A percentile compares a stretch with the other conserved stretches of the same genome.
Conservation (phyloP, 2,888 invertebrate genomes). For the Anthoptus insignis region DNA sequence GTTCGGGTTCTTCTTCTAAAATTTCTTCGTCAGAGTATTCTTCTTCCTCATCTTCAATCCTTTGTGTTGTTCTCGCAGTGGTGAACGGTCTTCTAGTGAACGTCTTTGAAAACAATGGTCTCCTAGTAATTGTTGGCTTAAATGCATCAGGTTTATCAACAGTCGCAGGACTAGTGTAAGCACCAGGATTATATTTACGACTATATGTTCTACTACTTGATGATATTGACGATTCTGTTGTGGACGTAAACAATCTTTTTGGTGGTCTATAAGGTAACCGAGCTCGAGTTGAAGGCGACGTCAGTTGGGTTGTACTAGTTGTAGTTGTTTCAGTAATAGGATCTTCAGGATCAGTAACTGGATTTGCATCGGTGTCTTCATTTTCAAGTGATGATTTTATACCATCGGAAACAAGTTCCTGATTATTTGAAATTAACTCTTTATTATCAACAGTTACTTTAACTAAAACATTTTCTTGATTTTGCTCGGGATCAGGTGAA, state of each 20-base stretch:
- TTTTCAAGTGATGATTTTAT: slow-evolving; percentile 10
- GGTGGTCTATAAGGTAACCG: slow-evolving; percentile 76
- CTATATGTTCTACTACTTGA: slow-evolving; percentile 78
- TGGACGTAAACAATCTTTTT: slow-evolving; percentile 73
- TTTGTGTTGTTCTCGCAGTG: slow-evolving; percentile 74
- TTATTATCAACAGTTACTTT: slow-evolving; percentile 3
- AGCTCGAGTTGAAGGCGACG: slow-evolving; percentile 61
- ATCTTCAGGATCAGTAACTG: slow-evolving; percentile 16
- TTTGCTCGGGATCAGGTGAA: slow-evolving; percentile 10
- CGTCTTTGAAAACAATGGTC: slow-evolving; percentile 70
- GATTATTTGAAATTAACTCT: slow-evolving; percentile 3
- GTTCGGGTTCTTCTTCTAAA: slow-evolving; percentile 73
- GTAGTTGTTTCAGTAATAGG: slow-evolving; percentile 62
- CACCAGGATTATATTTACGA: slow-evolving; percentile 80
- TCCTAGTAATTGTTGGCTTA: slow-evolving; percentile 64
- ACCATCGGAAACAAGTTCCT: slow-evolving; percentile 3
- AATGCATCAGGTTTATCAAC: slow-evolving; percentile 67
- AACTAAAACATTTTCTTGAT: neutral
- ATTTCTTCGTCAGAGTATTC: slow-evolving; percentile 70
- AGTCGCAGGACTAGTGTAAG: slow-evolving; percentile 78
- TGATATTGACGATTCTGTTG: slow-evolving; percentile 71
- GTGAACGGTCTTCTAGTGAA: slow-evolving; percentile 77
- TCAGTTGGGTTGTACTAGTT: slow-evolving; percentile 61
- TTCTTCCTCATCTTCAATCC: slow-evolving; percentile 69
- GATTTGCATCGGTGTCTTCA: slow-evolving; percentile 1